Evolutionary conservation across 2,113 vertebrate genomes (phyloP), one percentile per base, ranked within the genome.

Genomic region (Salminus brasiliensis): DNA sequence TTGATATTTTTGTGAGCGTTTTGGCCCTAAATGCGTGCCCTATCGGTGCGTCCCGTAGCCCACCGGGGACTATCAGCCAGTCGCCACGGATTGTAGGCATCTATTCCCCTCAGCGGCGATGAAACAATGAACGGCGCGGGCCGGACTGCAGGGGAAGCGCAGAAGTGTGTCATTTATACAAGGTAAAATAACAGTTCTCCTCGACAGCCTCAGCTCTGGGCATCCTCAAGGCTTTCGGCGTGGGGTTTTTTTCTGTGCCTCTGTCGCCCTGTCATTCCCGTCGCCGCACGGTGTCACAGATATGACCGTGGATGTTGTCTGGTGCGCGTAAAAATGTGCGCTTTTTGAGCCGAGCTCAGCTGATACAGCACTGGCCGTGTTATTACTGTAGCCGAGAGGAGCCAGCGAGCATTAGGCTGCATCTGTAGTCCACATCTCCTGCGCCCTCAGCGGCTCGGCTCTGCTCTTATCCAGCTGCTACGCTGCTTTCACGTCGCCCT

Each of bases 121-220:
- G 63, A 70, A 81, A 85, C 63, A 75, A 88, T 86, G 87, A 83
- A 63, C 63, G 76, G 7, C 27, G 52, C 65, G 66, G 75, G 43
- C 71, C 29, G 16, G 18, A 55, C 57, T 76, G 65, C 78, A 80
- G 73, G 74, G 72, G 49, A 76, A 79, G 79, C 72, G 47, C 82
- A 60, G 72, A 75, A 30, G 66, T 15, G 78, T 25, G 52, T 62
- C 82, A 49, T 41, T 32, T 21, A 78, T 75, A 66, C 69, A 78
- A 68, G 87, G 85, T 88, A 85, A 57, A 62, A 9, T 34, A 30
- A 34, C 10, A 41, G 32, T 16, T 59, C 27, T 69, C 32, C n/a
- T 13, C 29, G 16, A 34, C 13, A 34, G 3, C 16, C 29, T 30
- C 32, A 21, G 6, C 5, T 52, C 27, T 23, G n/a, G 27, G n/a